phyloP scores from a whole-genome alignment of 2,797 vertebrate species.

The Protosalanx chinensis region DNA sequence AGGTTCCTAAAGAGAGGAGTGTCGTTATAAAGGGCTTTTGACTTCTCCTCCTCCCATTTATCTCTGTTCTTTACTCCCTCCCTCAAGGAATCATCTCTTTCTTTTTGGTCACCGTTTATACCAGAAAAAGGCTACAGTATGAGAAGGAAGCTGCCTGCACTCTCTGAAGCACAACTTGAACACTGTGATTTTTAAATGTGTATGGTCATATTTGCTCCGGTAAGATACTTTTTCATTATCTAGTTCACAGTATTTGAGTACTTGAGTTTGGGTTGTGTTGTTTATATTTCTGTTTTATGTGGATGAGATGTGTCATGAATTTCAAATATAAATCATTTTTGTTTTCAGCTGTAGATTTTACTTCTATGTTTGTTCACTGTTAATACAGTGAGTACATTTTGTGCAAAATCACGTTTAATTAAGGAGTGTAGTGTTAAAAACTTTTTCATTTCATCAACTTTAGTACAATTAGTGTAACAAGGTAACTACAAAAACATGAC shows the following conservation, averaged over 20 bases:
- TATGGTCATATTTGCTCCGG: slow-evolving; percentile 99
- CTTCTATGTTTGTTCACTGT: background rate
- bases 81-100: slow-evolving; percentile 26
- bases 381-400: no score
- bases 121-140: slow-evolving; percentile 64
- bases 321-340: background rate
- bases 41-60: slow-evolving; percentile 40
- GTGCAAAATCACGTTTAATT: no score
- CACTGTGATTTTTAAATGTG: slow-evolving; percentile 95
- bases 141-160: slow-evolving; percentile 78
- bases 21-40: background rate
- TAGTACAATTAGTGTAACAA: no score
- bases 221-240: slow-evolving; percentile 70
- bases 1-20: background rate
- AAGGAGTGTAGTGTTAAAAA: no score
- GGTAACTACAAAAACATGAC: no score
- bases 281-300: background rate
- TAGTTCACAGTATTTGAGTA: background rate
- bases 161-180: slow-evolving; percentile 75
- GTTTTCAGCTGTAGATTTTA: no score
- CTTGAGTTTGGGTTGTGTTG: background rate
- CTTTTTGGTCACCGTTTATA: slow-evolving; percentile 34
- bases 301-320: slow-evolving; percentile 1
- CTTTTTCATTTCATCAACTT: no score
- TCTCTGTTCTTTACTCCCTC: slow-evolving; percentile 47